Base-by-base conservation (phyloP, 2,888 invertebrate genomes). In the Coelinius sp. region DNA sequence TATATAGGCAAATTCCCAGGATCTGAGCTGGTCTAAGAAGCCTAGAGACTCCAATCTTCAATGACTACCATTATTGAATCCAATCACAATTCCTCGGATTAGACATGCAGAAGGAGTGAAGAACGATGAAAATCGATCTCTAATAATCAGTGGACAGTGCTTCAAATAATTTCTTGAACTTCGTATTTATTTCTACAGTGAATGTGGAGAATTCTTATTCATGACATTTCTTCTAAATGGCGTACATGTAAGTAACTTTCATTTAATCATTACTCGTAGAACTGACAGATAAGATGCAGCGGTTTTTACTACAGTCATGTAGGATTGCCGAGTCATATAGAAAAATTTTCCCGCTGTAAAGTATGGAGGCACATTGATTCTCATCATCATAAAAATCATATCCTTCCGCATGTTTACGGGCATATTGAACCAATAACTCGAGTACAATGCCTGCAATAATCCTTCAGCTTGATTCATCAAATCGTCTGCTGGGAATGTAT, bases 401-500 rank as follows among this genome's bases (percentile, higher is more conserved):
- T 81, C 76, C 27, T 75, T 79, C 14, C 75, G 77, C 24, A 79
- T 41, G 3, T 46, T 25, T 4, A 70, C 17, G 2, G 82, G 80
- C 38, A 82, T 68, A 12, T 79, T 68, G 44, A 77, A 80, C 82
- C 82, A 82, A 4, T 73, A 65, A 44, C 79, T 79, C 14, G 75
- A 72, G 63, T 80, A 82, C 1, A 80, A 49, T 10, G 80, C 77
- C 49, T 76, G 65, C 14, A 77, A 68, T 31, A 83, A 71, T 3
- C 74, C 75, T 24, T 80, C 77, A 4, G 76, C 76, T 53, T 80
- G 76, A n/a, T 71, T 73, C n/a, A 78, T 76, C 14, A 83, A 69
- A 25, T 77, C 77, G 49, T 83, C 82, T 49, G 81, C 79, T 1
- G 79, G 79, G 46, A 78, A 82, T n/a, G 78, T 78, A 38, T 76